Evolutionary conservation across 2,888 invertebrate species (phyloP).

Genomic region (Lithophane socia): DNA sequence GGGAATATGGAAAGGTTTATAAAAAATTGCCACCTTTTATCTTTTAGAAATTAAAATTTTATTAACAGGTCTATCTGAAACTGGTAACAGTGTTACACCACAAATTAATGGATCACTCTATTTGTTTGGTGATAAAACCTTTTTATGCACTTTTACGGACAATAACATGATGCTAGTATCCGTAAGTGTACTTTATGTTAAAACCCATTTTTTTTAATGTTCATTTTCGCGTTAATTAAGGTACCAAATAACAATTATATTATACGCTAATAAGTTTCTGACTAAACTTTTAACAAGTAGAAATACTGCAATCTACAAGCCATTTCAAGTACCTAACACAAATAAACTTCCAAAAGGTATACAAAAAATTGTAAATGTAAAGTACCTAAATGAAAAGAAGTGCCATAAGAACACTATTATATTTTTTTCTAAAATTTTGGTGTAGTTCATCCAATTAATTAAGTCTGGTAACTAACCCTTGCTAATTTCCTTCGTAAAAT

Average conservation of each 20-base stretch:
- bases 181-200: too few species aligned
- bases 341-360: not conserved
- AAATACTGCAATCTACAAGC: too few species aligned
- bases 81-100: not conserved
- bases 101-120: conserved; percentile 1
- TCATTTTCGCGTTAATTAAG: too few species aligned
- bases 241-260: too few species aligned
- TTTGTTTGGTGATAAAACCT: not conserved
- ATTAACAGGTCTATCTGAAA: not conserved
- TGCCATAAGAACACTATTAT: not conserved
- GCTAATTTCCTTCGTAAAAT: conserved; percentile 58
- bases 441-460: conserved; percentile 12
- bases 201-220: too few species aligned
- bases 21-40: not conserved
- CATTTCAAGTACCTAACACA: not conserved
- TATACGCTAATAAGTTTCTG: too few species aligned
- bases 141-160: not conserved
- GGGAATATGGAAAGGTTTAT: conserved; percentile 10
- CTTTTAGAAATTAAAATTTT: not conserved
- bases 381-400: not conserved
- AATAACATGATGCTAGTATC: too few species aligned
- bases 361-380: too few species aligned
- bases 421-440: conserved; percentile 13
- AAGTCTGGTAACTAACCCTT: conserved; percentile 36
- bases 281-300: too few species aligned